A percentile compares a stretch with the other conserved stretches of the same genome.
Evolutionary conservation across 2,888 invertebrate genomes (phyloP).

Genomic region (Pseudanteris insignis): DNA sequence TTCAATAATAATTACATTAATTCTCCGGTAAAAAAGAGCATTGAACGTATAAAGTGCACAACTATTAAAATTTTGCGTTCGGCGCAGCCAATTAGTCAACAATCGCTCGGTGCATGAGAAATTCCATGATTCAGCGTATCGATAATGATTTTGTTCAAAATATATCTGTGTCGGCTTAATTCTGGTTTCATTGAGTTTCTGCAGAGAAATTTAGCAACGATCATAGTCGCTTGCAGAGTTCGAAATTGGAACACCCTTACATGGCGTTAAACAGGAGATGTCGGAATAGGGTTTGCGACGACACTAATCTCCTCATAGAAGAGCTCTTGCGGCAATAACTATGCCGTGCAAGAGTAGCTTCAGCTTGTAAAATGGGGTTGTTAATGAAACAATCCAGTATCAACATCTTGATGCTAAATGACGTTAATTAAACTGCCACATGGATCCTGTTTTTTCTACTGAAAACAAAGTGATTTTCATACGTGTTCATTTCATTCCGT

Average conservation of each 20-base stretch:
- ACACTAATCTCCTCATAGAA: constrained; percentile 37
- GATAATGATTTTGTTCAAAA: constrained; percentile 4
- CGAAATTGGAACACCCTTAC: constrained; percentile 29
- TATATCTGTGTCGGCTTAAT: constrained; percentile 4
- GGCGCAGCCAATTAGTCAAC: no score
- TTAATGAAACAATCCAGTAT: constrained; percentile 40
- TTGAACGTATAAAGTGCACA: no score
- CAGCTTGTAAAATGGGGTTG: constrained; percentile 31
- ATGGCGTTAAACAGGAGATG: constrained; percentile 36
- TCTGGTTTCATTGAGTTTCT: constrained; percentile 14
- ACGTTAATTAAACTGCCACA: constrained; percentile 12
- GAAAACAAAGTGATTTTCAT: no score
- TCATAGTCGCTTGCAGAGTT: constrained; percentile 16
- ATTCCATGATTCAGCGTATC: constrained; percentile 7
- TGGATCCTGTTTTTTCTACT: background rate
- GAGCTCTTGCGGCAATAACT: constrained; percentile 35
- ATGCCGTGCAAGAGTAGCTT: constrained; percentile 19
- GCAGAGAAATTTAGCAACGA: constrained; percentile 16
- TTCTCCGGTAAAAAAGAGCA: no score
- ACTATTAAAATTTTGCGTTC: no score
- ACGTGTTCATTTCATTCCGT: no score
- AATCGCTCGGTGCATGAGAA: no score
- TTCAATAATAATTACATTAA: no score
- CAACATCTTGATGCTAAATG: constrained; percentile 28
- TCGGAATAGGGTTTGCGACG: constrained; percentile 33